These are phyloP conservation scores for Chelmon rostratus DNA, from an alignment of 2,797 vertebrate genomes.

Conservation along the genomic window DNA sequence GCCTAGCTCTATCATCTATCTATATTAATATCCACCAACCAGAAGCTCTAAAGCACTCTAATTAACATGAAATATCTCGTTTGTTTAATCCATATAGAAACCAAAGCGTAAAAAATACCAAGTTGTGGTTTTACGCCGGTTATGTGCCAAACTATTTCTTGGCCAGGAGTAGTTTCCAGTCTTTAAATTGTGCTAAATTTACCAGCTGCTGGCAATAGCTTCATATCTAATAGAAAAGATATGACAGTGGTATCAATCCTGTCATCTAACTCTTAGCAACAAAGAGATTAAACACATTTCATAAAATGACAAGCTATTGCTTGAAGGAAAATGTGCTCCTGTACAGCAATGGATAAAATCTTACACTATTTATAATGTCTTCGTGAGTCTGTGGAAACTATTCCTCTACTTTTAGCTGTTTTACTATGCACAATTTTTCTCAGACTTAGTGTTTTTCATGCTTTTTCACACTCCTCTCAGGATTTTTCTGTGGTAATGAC, in stretches of 20 bases:
- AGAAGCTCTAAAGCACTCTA: background rate
- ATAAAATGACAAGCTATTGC: background rate
- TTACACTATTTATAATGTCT: conserved; percentile 1
- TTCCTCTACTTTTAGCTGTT: background rate
- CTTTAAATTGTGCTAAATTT: background rate
- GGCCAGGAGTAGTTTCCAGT: background rate
- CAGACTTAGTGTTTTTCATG: background rate
- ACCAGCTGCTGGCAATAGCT: background rate
- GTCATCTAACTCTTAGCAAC: background rate
- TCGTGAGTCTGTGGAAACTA: background rate
- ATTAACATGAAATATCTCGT: too few relatives aligned
- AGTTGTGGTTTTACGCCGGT: background rate
- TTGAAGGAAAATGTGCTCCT: background rate
- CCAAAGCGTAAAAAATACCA: background rate
- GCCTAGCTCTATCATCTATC: background rate
- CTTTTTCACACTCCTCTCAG: background rate
- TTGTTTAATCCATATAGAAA: background rate
- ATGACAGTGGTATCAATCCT: background rate
- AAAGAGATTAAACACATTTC: background rate
- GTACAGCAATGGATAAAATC: too few relatives aligned
- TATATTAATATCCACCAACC: background rate
- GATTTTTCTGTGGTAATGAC: background rate
- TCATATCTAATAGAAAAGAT: background rate
- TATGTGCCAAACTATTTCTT: background rate
- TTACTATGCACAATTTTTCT: background rate